A percentile compares a stretch with the other conserved stretches of the same genome.
phyloP scores from a whole-genome alignment of 2,888 invertebrate genomes.

The Lithosia quadra region DNA sequence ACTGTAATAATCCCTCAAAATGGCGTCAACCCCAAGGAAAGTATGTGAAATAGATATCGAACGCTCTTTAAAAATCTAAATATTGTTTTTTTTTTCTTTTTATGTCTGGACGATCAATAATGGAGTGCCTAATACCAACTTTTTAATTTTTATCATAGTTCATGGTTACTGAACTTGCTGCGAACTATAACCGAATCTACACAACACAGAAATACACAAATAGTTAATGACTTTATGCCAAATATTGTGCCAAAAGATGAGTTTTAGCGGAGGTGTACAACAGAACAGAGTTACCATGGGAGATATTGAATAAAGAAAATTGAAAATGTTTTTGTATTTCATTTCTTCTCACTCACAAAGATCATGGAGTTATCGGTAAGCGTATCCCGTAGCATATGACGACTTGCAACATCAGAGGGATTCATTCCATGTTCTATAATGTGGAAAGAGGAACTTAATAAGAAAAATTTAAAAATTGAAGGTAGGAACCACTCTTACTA shows the following conservation, averaged over 20 bases:
- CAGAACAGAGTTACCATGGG: constrained; percentile 66
- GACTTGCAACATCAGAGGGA: neutral
- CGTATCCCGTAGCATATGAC: neutral
- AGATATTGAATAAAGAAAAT: constrained; percentile 78
- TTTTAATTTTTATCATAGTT: neutral
- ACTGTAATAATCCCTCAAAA: neutral
- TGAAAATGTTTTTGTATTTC: constrained; percentile 59
- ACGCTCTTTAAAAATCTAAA: constrained; percentile 33
- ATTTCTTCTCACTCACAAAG: constrained; percentile 21
- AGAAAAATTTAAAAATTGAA: neutral
- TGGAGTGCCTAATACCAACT: neutral
- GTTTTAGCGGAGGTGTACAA: constrained; percentile 55
- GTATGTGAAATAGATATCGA: constrained; percentile 13
- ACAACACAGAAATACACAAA: constrained; percentile 45
- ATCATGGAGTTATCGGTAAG: neutral
- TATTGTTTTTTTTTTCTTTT: neutral
- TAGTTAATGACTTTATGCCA: constrained; percentile 63
- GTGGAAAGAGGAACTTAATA: too few species aligned
- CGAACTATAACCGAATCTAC: constrained; percentile 6
- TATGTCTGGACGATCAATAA: neutral
- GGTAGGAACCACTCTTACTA: neutral
- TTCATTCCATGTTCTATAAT: too few species aligned
- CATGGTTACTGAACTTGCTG: neutral
- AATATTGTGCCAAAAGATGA: constrained; percentile 79
- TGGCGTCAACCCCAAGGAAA: neutral